Evolutionary conservation across 2,888 invertebrate genomes (phyloP), one percentile per base, ranked within the genome.

Genomic region (Octonoba sinensis): DNA sequence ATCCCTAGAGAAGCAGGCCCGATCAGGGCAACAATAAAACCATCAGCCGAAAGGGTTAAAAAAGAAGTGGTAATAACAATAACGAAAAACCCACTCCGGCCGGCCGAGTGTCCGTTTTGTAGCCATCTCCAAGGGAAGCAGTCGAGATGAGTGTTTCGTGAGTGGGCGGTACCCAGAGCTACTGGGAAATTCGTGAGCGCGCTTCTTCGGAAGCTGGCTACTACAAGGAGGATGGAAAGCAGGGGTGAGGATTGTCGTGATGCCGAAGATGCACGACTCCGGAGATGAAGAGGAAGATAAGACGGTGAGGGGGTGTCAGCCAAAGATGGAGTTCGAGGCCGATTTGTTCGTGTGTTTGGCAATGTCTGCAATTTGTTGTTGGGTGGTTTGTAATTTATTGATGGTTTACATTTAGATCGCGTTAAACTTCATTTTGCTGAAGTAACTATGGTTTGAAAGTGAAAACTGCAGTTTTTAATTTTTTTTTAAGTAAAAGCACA

Each of bases 111-210:
- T 71, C 27, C 78, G 78, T 79, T 79, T 72, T 79, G 72, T 79
- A 79, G 72, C 72, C 27, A 62, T 62, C 60, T 24, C 51, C 56
- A 46, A 27, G 62, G 46, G 20, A 54, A 27, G 20, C 13, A 11
- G 22, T 27, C 16, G 24, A 60, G 78, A 72, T 72, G 72, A 59
- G 72, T 27, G 65, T n/a, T 47, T 78, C 78, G 78, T 79, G 72
- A 67, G 79, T 56, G 79, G 66, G 79, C 51, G 73, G 54, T 56
- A 44, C 36, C 60, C 16, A 24, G 73, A 66, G 79, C 79, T 81
- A 81, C 79, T 69, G 79, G 73, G 79, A 69, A 81, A 56, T 51
- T 81, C 79, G 79, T 81, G 79, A 81, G 73, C 12, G 27, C 36
- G 79, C 73, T 79, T 79, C 78, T 79, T 73, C 73, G 79, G 79